Evolutionary conservation across 2,888 invertebrate genomes (phyloP).

Genomic region (Parasteatoda lunata): DNA sequence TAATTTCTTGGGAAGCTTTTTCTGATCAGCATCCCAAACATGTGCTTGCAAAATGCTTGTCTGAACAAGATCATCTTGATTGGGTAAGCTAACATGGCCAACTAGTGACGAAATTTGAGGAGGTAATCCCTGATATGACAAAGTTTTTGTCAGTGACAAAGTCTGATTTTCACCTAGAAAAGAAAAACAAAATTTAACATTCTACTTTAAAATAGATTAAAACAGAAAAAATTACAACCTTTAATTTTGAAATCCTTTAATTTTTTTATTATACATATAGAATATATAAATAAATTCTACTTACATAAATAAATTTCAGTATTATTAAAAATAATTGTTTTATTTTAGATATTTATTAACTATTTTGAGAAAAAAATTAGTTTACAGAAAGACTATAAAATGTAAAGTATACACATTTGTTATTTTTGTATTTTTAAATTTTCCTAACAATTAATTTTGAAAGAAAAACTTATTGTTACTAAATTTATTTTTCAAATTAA

Average conservation of each 20-base stretch:
- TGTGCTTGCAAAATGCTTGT: constrained; percentile 74
- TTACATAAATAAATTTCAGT: no score
- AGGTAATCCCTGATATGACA: constrained; percentile 73
- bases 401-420: no score
- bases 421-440: no score
- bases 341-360: no score
- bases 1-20: constrained; percentile 83
- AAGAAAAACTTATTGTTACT: no score
- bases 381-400: no score
- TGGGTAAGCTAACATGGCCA: constrained; percentile 61
- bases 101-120: constrained; percentile 66
- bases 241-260: background rate
- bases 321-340: no score
- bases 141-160: constrained; percentile 85
- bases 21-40: constrained; percentile 83
- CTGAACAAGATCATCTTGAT: constrained; percentile 71
- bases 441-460: no score
- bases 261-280: background rate
- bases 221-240: no score
- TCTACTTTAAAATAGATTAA: no score
- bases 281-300: background rate
- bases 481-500: no score
- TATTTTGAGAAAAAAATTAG: no score
- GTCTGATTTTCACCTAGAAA: constrained; percentile 86
- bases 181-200: constrained; percentile 73